Conservation (phyloP, 2,888 invertebrate species). For the Apocheima hispidaria region DNA sequence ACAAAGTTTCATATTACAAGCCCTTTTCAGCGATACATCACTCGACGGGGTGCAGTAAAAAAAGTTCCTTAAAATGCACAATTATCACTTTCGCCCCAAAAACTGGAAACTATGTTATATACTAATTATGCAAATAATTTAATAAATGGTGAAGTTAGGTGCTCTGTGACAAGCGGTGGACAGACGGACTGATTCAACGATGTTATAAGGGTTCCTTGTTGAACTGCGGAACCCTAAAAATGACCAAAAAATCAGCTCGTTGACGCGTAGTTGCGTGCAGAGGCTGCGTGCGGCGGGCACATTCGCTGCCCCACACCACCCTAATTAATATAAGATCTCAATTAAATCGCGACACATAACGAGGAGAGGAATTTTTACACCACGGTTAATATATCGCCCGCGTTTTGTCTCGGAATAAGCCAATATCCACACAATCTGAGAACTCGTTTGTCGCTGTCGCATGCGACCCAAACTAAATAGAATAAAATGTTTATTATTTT, state of each 20-base stretch:
- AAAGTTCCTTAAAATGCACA: no score
- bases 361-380: slow-evolving; percentile 78
- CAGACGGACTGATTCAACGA: no score
- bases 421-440: slow-evolving; percentile 72
- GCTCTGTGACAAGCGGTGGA: no score
- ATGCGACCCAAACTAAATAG: slow-evolving; percentile 58
- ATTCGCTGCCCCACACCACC: slow-evolving; percentile 80
- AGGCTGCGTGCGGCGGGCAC: slow-evolving; percentile 81
- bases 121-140: no score
- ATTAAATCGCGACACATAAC: slow-evolving; percentile 85
- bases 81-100: no score
- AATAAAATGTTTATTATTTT: slow-evolving; percentile 62
- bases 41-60: no score
- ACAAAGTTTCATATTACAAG: no score
- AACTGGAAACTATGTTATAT: no score
- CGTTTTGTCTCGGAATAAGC: slow-evolving; percentile 72
- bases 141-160: no score
- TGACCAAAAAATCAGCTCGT: slow-evolving; percentile 54
- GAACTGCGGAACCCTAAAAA: slow-evolving; percentile 53
- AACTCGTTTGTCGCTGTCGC: slow-evolving; percentile 71
- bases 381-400: slow-evolving; percentile 68
- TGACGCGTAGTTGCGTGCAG: slow-evolving; percentile 72
- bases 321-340: slow-evolving; percentile 87
- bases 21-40: no score
- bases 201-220: no score